Conservation (phyloP, 2,113 vertebrate species). For the Regulus satrapa region DNA sequence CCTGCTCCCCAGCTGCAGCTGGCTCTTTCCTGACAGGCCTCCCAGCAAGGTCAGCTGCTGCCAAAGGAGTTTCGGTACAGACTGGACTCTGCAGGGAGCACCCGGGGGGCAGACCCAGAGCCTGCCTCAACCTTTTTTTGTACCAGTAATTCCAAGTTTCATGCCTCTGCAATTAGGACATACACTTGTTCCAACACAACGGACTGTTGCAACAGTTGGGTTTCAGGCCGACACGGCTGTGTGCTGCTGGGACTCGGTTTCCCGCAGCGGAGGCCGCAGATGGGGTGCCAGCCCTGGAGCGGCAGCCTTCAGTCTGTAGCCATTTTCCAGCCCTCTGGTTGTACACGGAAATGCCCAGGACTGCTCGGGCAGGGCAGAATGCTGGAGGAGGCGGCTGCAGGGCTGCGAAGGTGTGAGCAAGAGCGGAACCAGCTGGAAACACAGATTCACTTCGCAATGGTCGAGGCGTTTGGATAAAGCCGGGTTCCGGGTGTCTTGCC, state of each 20-base stretch:
- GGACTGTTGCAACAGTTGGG: neutral
- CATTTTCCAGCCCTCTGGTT: neutral
- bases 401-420: neutral
- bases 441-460: neutral
- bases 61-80: fast-evolving
- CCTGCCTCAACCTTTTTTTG: fast-evolving
- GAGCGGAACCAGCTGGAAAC: neutral
- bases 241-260: neutral
- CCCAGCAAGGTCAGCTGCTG: too few species aligned
- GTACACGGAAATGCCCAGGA: neutral
- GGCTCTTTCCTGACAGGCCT: fast-evolving
- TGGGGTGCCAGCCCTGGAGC: fast-evolving
- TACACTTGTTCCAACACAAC: fast-evolving
- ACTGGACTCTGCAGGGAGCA: neutral
- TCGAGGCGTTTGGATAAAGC: neutral
- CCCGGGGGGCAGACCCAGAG: neutral
- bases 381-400: neutral
- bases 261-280: fast-evolving
- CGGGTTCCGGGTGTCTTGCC: fast-evolving
- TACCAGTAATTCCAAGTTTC: neutral
- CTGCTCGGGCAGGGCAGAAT: fast-evolving
- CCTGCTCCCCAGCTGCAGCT: fast-evolving
- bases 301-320: neutral
- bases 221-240: neutral
- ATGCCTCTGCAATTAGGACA: neutral